A percentile compares a stretch with the other conserved stretches of the same genome.
These are phyloP conservation scores for Todus mexicanus DNA, from an alignment of 2,797 vertebrate genomes.

Conservation along the genomic window DNA sequence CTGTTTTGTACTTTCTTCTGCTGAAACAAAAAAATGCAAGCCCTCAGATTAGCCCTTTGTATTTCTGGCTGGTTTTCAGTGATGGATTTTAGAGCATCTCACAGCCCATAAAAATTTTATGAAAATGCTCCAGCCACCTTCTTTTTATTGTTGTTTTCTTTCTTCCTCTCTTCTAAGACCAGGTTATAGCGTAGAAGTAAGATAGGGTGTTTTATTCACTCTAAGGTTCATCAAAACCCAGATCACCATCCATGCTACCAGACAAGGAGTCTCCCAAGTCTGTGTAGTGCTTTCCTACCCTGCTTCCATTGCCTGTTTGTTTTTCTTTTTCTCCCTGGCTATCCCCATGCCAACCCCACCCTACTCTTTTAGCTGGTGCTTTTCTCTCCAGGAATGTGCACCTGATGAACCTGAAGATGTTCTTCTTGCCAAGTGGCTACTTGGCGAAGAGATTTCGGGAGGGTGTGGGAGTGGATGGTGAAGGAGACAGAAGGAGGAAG, in stretches of 20 bases:
- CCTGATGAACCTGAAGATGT: slow-evolving; percentile 23
- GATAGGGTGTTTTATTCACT: neutral
- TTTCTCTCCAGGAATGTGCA: slow-evolving; percentile 40
- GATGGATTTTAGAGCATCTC: neutral
- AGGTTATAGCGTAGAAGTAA: neutral
- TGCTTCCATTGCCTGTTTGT: neutral
- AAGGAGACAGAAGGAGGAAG: neutral
- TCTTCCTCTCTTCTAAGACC: neutral
- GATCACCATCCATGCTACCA: neutral
- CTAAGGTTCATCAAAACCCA: neutral
- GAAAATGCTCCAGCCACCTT: neutral
- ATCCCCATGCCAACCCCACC: neutral
- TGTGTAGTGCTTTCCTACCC: neutral
- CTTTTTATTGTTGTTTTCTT: neutral
- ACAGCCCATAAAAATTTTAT: neutral
- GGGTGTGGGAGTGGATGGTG: neutral
- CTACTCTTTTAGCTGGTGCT: neutral
- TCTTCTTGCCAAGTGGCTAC: slow-evolving; percentile 4
- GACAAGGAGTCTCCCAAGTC: neutral
- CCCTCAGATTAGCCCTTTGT: neutral
- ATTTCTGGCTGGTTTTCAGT: neutral
- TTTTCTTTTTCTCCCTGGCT: neutral
- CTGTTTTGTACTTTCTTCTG: slow-evolving; percentile 15
- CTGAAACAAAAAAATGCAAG: neutral
- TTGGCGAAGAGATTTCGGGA: neutral